phyloP scores from a whole-genome alignment of 2,113 vertebrate species.

The Rhinoderma darwinii region DNA sequence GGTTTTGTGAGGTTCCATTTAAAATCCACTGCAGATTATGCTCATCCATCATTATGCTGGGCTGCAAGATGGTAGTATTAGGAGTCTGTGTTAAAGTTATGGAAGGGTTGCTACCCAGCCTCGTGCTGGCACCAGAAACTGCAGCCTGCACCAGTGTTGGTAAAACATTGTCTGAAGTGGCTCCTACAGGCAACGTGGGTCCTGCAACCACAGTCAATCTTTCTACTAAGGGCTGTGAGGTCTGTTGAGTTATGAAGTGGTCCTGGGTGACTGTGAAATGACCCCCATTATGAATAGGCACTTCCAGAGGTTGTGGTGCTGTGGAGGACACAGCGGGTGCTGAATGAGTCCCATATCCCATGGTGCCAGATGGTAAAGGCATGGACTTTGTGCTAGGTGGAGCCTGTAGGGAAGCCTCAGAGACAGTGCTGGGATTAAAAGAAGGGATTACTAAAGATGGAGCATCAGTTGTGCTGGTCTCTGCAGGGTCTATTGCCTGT shows the following conservation, averaged over 20 bases:
- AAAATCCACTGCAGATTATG: slow-evolving; percentile 98
- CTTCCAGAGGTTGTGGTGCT: slow-evolving; percentile 82
- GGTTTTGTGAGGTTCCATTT: slow-evolving; percentile 88
- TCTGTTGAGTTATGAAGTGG: slow-evolving; percentile 79
- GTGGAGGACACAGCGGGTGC: slow-evolving; percentile 75
- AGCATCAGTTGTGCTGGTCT: slow-evolving; percentile 71
- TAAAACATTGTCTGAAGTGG: slow-evolving; percentile 75
- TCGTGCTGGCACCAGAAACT: slow-evolving; percentile 81
- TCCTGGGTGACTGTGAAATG: slow-evolving; percentile 81
- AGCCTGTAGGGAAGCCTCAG: slow-evolving; percentile 74
- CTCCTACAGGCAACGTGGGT: slow-evolving; percentile 62
- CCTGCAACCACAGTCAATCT: slow-evolving; percentile 76
- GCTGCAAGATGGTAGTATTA: slow-evolving; percentile 85
- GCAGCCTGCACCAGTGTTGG: slow-evolving; percentile 82
- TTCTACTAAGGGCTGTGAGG: slow-evolving; percentile 70
- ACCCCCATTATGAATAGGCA: slow-evolving; percentile 80
- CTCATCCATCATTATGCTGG: slow-evolving; percentile 92
- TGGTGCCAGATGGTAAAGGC: slow-evolving; percentile 67
- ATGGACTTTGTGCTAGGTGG: slow-evolving; percentile 69
- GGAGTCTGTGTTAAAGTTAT: slow-evolving; percentile 82
- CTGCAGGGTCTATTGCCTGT: slow-evolving; percentile 69
- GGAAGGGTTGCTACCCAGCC: slow-evolving; percentile 75
- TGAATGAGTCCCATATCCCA: slow-evolving; percentile 73
- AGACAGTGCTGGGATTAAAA: slow-evolving; percentile 75
- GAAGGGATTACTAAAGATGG: slow-evolving; percentile 80